A percentile compares a stretch with the other conserved stretches of the same genome.
Evolutionary conservation across 2,888 invertebrate genomes (phyloP).

Genomic region (Diarsia rubi): DNA sequence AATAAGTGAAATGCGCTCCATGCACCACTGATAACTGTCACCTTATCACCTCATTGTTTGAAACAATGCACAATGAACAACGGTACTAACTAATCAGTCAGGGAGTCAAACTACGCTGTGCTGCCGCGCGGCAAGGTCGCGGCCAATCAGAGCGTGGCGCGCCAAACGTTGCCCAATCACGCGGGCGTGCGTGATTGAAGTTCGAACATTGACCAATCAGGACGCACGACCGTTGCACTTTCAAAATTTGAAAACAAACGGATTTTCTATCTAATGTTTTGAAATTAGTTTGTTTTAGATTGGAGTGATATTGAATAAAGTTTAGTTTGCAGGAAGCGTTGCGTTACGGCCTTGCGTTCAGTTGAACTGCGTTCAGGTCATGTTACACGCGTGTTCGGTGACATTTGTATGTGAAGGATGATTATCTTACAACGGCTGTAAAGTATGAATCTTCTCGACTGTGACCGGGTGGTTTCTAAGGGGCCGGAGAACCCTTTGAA

Average conservation of each 20-base stretch:
- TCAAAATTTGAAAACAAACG: constrained; percentile 44
- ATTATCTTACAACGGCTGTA: neutral
- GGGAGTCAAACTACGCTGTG: constrained; percentile 42
- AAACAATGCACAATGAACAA: constrained; percentile 50
- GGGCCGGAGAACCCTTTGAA: neutral
- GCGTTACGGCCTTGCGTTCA: constrained; percentile 22
- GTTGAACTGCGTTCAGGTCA: constrained; percentile 4
- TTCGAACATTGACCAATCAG: constrained; percentile 52
- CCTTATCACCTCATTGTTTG: constrained; percentile 36
- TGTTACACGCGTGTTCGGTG: constrained; percentile 16
- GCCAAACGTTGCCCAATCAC: constrained; percentile 73
- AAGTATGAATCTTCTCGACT: neutral
- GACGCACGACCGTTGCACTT: constrained; percentile 49
- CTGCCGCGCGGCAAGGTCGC: constrained; percentile 68
- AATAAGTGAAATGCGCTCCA: constrained; percentile 1
- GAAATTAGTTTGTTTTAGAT: constrained; percentile 15
- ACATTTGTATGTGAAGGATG: neutral
- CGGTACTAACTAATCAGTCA: constrained; percentile 6
- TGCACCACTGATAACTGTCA: constrained; percentile 6
- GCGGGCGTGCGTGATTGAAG: too few relatives aligned
- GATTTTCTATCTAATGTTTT: constrained; percentile 13
- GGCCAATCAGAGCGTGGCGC: constrained; percentile 80
- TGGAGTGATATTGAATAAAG: neutral
- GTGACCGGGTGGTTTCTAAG: neutral
- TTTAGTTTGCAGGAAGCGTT: constrained; percentile 24